Evolutionary conservation across 2,888 invertebrate genomes (phyloP).

Genomic region (Perithous albicinctus): DNA sequence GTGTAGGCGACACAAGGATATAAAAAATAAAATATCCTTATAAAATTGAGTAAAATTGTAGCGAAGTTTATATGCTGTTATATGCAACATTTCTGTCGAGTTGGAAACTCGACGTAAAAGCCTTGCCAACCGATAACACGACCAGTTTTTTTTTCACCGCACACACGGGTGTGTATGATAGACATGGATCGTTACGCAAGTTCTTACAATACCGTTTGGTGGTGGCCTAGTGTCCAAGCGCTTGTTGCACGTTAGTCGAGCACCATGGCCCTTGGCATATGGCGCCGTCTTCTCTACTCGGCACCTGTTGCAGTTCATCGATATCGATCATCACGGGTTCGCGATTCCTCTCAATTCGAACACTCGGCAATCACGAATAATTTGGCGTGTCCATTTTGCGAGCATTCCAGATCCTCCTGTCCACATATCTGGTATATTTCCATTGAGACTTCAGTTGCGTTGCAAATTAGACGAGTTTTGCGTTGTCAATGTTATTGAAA

Average conservation of each 20-base stretch:
- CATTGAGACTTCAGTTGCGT: background rate
- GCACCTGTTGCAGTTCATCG: constrained; percentile 54
- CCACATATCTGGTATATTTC: constrained; percentile 51
- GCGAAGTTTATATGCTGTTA: too few species aligned
- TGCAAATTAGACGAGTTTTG: too few species aligned
- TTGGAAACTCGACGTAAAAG: constrained; percentile 3
- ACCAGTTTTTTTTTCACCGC: constrained; percentile 50
- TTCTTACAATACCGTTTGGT: background rate
- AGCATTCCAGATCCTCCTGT: constrained; percentile 28
- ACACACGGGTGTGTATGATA: constrained; percentile 14
- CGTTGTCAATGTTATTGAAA: background rate
- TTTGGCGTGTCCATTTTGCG: constrained; percentile 36
- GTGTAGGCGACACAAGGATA: too few species aligned
- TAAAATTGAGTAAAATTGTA: background rate
- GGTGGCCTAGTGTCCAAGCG: background rate
- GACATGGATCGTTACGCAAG: constrained; percentile 31
- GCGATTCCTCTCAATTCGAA: background rate
- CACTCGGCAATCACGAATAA: background rate
- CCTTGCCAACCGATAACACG: constrained; percentile 38
- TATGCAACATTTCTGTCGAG: background rate
- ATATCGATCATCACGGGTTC: constrained; percentile 3
- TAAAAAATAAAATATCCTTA: constrained; percentile 17
- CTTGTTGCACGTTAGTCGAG: constrained; percentile 28
- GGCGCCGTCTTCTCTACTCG: constrained; percentile 33
- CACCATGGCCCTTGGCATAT: constrained; percentile 33